A percentile compares a stretch with the other conserved stretches of the same genome.
Evolutionary conservation across 92 coral and sea anemone species (phyloP).

Genomic region (Umimayanthus kanabou): DNA sequence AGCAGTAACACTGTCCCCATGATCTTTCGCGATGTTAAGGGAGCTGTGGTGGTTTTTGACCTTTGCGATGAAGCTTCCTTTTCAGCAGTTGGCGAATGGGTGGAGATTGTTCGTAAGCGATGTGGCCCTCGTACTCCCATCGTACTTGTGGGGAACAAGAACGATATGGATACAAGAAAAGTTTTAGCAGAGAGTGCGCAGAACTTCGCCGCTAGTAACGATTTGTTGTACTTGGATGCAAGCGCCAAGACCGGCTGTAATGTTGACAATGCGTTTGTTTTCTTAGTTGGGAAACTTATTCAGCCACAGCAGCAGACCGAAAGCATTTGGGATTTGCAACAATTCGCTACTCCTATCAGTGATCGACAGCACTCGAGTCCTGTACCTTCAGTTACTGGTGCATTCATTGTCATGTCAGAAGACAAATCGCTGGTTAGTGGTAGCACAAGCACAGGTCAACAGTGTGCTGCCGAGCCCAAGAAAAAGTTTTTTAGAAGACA

Average conservation of each 20-base stretch:
- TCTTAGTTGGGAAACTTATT: constrained; percentile 56
- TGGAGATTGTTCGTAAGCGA: constrained; percentile 49
- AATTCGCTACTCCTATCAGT: neutral
- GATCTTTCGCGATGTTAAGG: constrained; percentile 62
- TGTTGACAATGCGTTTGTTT: constrained; percentile 69
- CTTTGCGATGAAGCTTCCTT: constrained; percentile 47
- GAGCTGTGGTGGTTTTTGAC: constrained; percentile 70
- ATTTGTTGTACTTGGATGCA: constrained; percentile 67
- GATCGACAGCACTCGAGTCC: neutral
- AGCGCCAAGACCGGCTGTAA: constrained; percentile 69
- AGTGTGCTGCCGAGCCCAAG: neutral
- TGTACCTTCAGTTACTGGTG: neutral
- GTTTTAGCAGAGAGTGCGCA: neutral
- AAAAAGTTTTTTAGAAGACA: neutral
- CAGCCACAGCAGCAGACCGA: constrained; percentile 33
- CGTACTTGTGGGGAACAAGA: constrained; percentile 55
- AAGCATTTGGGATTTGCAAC: neutral
- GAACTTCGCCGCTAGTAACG: constrained; percentile 8
- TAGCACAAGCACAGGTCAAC: neutral
- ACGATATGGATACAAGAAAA: constrained; percentile 25
- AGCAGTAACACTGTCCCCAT: constrained; percentile 46
- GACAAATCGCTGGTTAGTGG: neutral
- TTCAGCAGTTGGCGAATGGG: constrained; percentile 50
- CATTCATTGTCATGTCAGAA: neutral
- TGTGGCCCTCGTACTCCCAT: constrained; percentile 45